These are phyloP conservation scores for Euclidia mi DNA, from an alignment of 2,888 invertebrate genomes.

Conservation along the genomic window DNA sequence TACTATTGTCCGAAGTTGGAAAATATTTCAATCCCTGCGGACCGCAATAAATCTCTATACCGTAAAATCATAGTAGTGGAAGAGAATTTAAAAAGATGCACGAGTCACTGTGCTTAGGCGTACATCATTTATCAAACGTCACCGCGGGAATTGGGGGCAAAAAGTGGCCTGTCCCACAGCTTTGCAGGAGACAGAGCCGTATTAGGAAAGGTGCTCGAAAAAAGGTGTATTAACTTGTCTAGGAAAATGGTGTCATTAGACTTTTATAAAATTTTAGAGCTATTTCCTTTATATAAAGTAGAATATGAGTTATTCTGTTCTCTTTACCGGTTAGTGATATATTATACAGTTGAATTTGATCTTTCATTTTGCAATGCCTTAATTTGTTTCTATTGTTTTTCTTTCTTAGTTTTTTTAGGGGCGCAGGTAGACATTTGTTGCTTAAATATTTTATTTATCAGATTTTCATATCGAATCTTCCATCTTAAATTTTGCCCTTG, in stretches of 20 bases:
- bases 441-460: no score
- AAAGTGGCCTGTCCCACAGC: slow-evolving; percentile 44
- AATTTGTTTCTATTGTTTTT: no score
- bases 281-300: neutral
- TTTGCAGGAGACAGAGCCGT: slow-evolving; percentile 39
- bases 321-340: neutral
- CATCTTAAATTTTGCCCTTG: no score
- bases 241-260: slow-evolving; percentile 4
- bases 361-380: no score
- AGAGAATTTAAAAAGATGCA: slow-evolving; percentile 62
- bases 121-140: slow-evolving; percentile 67
- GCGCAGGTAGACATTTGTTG: no score
- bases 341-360: no score
- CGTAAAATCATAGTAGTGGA: slow-evolving; percentile 41
- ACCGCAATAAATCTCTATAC: slow-evolving; percentile 43
- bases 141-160: slow-evolving; percentile 50
- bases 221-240: slow-evolving; percentile 29
- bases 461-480: no score
- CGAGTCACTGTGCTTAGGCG: slow-evolving; percentile 52
- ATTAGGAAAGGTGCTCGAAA: slow-evolving; percentile 20
- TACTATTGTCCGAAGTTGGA: no score
- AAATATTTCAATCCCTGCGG: slow-evolving; percentile 17
- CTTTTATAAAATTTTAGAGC: slow-evolving; percentile 1
- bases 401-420: no score
- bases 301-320: no score